Conservation (phyloP, 2,888 invertebrate species). For the Pediacus dermestoides region DNA sequence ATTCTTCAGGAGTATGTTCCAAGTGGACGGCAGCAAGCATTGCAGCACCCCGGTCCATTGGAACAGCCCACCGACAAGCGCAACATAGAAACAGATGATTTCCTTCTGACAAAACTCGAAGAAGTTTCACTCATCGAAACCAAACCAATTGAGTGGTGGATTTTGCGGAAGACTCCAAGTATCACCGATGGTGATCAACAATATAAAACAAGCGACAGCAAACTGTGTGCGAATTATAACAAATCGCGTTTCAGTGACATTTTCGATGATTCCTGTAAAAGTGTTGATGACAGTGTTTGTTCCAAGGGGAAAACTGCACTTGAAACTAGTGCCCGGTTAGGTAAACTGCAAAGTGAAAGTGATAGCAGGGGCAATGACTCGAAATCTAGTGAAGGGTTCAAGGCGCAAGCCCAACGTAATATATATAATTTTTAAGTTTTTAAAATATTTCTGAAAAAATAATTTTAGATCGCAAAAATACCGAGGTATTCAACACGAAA, state of each 20-base stretch:
- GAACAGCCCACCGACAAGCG: constrained; percentile 43
- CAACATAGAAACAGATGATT: constrained; percentile 46
- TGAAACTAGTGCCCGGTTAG: too few species aligned
- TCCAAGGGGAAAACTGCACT: too few species aligned
- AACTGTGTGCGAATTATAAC: constrained; percentile 19
- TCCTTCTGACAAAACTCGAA: constrained; percentile 67
- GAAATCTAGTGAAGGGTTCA: too few species aligned
- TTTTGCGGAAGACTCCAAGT: constrained; percentile 58
- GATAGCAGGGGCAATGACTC: too few species aligned
- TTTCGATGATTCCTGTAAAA: constrained; percentile 34
- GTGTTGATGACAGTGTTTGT: too few species aligned
- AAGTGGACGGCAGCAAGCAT: constrained; percentile 77
- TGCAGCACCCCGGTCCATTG: constrained; percentile 71
- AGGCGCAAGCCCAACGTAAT: not conserved
- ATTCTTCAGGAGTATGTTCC: constrained; percentile 76
- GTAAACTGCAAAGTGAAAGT: too few species aligned
- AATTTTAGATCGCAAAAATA: not conserved
- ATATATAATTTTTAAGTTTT: not conserved
- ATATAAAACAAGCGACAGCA: constrained; percentile 13
- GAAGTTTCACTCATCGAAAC: constrained; percentile 72
- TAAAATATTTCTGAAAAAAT: too few species aligned
- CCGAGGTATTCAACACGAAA: constrained; percentile 18
- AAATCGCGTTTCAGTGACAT: constrained; percentile 29
- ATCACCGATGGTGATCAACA: constrained; percentile 10
- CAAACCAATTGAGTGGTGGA: constrained; percentile 54